phyloP scores from a whole-genome alignment of 2,797 vertebrate species.

The Columba guinea region DNA sequence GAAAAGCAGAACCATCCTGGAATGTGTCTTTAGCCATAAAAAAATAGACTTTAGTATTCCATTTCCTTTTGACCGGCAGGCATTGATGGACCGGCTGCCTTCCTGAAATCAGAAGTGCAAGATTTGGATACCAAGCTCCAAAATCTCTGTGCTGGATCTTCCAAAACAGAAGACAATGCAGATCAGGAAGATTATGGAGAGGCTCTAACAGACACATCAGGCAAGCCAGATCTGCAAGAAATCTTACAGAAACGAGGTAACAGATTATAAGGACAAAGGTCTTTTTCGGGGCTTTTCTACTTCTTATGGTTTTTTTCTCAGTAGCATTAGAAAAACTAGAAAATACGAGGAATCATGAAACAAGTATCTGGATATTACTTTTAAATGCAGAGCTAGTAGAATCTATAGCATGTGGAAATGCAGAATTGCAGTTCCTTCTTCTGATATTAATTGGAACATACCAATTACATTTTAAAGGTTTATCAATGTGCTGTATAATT shows the following conservation, averaged over 20 bases:
- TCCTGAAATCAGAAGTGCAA: slow-evolving; percentile 81
- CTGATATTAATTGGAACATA: not conserved
- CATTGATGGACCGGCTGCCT: slow-evolving; percentile 90
- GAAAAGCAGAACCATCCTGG: not conserved
- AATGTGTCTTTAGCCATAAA: not conserved
- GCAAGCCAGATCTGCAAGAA: slow-evolving; percentile 89
- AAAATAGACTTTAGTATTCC: not conserved
- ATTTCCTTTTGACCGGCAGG: slow-evolving; percentile 73
- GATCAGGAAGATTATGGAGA: slow-evolving; percentile 80
- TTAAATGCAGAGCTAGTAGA: not conserved
- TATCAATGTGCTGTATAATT: not conserved
- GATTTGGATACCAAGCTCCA: slow-evolving; percentile 81
- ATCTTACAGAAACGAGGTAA: slow-evolving; percentile 90
- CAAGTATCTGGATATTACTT: not conserved
- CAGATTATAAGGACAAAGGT: slow-evolving; percentile 72
- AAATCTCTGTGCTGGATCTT: slow-evolving; percentile 79
- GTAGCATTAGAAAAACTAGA: not conserved
- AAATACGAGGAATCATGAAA: not conserved
- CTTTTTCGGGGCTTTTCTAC: slow-evolving; percentile 62
- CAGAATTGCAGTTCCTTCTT: not conserved
- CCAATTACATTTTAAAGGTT: not conserved
- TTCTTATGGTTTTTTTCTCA: not conserved
- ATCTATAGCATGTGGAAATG: not conserved
- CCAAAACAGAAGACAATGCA: slow-evolving; percentile 71
- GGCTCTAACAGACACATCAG: slow-evolving; percentile 66